These are phyloP conservation scores for Epsilonema sp. DNA, from an alignment of 2,888 invertebrate genomes.

Conservation along the genomic window DNA sequence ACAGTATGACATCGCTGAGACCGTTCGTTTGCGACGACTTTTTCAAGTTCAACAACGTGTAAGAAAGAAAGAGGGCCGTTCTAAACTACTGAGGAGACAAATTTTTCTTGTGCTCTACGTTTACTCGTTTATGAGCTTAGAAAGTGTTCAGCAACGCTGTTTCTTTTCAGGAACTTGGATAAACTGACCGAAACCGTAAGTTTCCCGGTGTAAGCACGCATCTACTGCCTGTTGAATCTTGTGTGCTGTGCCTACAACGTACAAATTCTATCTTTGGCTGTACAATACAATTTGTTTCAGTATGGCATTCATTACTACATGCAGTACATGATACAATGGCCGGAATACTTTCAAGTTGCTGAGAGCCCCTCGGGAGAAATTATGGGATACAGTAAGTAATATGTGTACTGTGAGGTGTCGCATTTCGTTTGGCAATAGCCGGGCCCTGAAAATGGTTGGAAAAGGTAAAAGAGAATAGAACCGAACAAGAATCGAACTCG, in stretches of 20 bases:
- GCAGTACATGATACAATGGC: slow-evolving; percentile 92
- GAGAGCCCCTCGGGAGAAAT: slow-evolving; percentile 87
- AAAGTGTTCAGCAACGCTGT: not conserved
- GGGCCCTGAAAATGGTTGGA: no score
- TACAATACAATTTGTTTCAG: slow-evolving; percentile 29
- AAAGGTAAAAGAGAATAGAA: no score
- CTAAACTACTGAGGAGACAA: no score
- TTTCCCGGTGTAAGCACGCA: not conserved
- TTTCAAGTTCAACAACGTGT: slow-evolving; percentile 85
- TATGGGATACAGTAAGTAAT: slow-evolving; percentile 84
- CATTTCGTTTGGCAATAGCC: no score
- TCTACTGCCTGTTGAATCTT: not conserved
- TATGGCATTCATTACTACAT: slow-evolving; percentile 57
- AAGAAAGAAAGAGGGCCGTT: slow-evolving; percentile 31
- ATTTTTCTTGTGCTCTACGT: no score
- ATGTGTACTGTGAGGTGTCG: no score
- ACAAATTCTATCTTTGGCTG: not conserved
- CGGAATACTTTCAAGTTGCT: slow-evolving; percentile 91
- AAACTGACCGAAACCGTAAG: slow-evolving; percentile 75
- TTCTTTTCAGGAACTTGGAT: slow-evolving; percentile 61
- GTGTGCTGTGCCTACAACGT: no score
- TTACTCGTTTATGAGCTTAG: no score
- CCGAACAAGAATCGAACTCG: no score
- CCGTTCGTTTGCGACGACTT: slow-evolving; percentile 84
- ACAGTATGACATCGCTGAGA: slow-evolving; percentile 81